These are phyloP conservation scores for Struthio camelus DNA, from an alignment of 2,113 vertebrate genomes.

Conservation along the genomic window DNA sequence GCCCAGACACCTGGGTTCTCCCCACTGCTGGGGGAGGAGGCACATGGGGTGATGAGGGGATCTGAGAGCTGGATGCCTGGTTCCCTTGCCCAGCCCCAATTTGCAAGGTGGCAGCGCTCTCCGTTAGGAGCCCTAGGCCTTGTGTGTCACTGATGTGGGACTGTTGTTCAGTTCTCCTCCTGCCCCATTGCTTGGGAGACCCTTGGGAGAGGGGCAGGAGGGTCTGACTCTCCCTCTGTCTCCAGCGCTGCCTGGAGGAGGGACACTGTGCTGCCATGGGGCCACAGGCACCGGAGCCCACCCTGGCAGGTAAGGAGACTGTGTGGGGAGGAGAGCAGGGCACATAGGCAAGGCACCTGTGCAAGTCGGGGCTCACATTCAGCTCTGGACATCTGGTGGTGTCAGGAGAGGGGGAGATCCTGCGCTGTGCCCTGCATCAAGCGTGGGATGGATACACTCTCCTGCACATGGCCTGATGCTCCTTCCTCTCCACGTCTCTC, in stretches of 20 bases:
- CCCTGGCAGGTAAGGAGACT: conserved; percentile 58
- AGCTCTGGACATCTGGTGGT: too few relatives aligned
- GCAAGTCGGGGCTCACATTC: too few relatives aligned
- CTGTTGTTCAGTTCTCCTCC: too few relatives aligned
- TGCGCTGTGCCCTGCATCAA: not conserved
- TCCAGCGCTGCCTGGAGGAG: conserved; percentile 56
- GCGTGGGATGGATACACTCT: not conserved
- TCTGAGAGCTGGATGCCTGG: not conserved
- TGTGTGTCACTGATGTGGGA: too few relatives aligned
- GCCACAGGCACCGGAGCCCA: conserved; percentile 33
- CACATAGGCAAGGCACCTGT: too few relatives aligned
- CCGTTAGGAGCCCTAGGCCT: not conserved
- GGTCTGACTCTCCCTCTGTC: conserved; percentile 3
- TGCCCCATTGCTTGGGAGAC: not conserved
- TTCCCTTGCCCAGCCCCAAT: not conserved
- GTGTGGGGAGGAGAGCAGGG: too few relatives aligned
- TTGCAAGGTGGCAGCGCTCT: not conserved
- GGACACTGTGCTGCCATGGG: not conserved
- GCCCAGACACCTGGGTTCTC: not conserved
- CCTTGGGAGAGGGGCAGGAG: too few relatives aligned
- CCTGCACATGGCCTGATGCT: not conserved
- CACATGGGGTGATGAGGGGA: too few relatives aligned
- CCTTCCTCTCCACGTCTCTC: not conserved
- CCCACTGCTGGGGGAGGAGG: not conserved
- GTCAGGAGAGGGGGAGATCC: too few relatives aligned